Percentiles rank a stretch among this genome's conserved stretches.
Evolutionary conservation across 2,888 invertebrate genomes (phyloP).

Genomic region (Ormia ochracea): DNA sequence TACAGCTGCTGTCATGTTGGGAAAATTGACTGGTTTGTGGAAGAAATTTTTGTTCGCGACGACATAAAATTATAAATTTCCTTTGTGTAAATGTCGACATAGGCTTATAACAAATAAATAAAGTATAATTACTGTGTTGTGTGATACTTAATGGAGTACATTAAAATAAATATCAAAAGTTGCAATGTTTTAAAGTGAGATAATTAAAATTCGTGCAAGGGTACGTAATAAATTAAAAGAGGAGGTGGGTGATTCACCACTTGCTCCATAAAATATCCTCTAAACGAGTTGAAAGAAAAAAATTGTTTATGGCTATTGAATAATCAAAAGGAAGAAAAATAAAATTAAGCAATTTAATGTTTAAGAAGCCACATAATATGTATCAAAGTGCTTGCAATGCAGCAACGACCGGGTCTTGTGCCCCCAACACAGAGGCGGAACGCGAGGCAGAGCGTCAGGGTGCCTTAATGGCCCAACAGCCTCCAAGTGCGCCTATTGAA

Average conservation of each 20-base stretch:
- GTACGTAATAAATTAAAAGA: slow-evolving; percentile 53
- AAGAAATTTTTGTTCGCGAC: slow-evolving; percentile 38
- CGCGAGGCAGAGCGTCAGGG: slow-evolving; percentile 75
- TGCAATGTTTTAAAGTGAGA: slow-evolving; percentile 50
- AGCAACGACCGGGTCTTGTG: slow-evolving; percentile 81
- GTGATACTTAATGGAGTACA: not conserved
- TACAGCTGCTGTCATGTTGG: slow-evolving; percentile 27
- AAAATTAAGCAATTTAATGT: slow-evolving; percentile 39
- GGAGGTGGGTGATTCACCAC: slow-evolving; percentile 61
- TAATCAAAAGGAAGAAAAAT: slow-evolving; percentile 19
- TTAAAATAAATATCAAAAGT: not conserved
- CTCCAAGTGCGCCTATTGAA: slow-evolving; percentile 81
- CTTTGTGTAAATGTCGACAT: not conserved
- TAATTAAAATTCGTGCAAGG: slow-evolving; percentile 36
- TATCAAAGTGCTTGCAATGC: slow-evolving; percentile 86
- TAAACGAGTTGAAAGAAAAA: slow-evolving; percentile 25
- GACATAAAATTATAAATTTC: slow-evolving; percentile 12
- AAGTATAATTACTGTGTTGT: not conserved
- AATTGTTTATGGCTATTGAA: slow-evolving; percentile 29
- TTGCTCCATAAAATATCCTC: slow-evolving; percentile 54
- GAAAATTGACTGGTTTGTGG: slow-evolving; percentile 30
- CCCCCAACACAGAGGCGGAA: slow-evolving; percentile 80
- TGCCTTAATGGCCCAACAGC: slow-evolving; percentile 80
- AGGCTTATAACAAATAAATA: not conserved
- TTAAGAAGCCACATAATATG: slow-evolving; percentile 76